These are phyloP conservation scores for Oceanites oceanicus DNA, from an alignment of 2,113 vertebrate species.

Conservation along the genomic window DNA sequence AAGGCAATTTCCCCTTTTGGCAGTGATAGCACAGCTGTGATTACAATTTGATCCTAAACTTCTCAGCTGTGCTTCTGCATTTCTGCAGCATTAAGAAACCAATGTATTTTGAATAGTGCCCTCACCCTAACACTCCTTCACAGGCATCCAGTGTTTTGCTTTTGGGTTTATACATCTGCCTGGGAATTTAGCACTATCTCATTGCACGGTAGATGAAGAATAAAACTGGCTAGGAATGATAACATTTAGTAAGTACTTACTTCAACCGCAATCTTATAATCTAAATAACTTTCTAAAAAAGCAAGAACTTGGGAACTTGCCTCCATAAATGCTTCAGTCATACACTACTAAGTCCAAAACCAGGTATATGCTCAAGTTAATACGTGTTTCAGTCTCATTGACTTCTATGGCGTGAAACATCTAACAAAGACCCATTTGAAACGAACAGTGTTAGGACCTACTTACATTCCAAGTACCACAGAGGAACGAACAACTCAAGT, in stretches of 20 bases:
- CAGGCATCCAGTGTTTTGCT: not conserved
- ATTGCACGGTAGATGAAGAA: not conserved
- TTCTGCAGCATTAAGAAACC: slow-evolving; percentile 50
- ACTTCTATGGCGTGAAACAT: not conserved
- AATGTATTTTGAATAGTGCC: slow-evolving; percentile 33
- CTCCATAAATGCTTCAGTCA: not conserved
- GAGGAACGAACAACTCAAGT: not conserved
- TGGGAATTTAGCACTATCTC: not conserved
- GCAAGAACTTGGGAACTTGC: not conserved
- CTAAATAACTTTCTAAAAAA: not conserved
- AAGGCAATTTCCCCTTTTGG: not conserved
- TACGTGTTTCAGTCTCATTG: rapidly evolving
- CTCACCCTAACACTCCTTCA: slow-evolving; percentile 44
- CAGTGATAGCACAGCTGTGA: not conserved
- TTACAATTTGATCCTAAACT: slow-evolving; percentile 32
- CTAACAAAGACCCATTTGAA: not conserved
- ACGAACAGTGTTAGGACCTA: not conserved
- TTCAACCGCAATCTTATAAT: not conserved
- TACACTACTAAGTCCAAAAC: not conserved
- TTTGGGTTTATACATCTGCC: slow-evolving; percentile 28
- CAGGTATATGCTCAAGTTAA: not conserved
- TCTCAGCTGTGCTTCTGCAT: slow-evolving; percentile 40
- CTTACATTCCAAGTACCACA: not conserved
- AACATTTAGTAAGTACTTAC: not conserved
- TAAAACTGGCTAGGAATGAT: not conserved